Conservation (phyloP, 2,113 vertebrate genomes). For the Hemibagrus wyckioides region DNA sequence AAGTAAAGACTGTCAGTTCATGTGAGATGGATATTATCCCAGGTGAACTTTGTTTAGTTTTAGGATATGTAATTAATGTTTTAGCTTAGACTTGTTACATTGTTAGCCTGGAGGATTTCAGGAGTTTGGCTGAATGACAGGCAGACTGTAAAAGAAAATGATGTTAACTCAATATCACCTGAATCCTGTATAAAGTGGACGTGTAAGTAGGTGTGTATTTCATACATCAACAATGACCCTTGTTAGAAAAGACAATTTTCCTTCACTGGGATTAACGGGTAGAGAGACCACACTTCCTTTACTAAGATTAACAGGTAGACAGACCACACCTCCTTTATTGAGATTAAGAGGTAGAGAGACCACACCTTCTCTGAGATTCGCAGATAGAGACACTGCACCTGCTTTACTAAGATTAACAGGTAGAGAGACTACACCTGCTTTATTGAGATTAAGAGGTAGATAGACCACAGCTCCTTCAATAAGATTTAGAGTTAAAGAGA, state of each 20-base stretch:
- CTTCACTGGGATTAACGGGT: not conserved
- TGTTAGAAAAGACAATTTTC: not conserved
- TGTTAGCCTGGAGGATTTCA: not conserved
- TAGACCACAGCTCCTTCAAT: not conserved
- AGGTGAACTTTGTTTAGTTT: not conserved
- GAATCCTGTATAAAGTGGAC: not conserved
- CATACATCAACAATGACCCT: not conserved
- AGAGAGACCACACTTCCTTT: not conserved
- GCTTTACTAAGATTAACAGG: not conserved
- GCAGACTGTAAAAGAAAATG: not conserved
- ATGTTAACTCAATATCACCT: not conserved
- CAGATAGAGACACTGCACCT: not conserved
- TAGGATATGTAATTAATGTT: not conserved
- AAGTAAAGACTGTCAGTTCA: slow-evolving; percentile 16
- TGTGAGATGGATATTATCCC: not conserved
- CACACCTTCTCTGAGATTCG: not conserved
- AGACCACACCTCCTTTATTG: not conserved
- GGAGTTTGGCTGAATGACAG: not conserved
- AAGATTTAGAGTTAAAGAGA: not conserved
- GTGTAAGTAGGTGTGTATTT: not conserved
- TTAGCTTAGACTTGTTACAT: not conserved
- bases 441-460: not conserved
- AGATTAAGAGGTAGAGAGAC: not conserved
- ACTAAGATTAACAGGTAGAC: not conserved
- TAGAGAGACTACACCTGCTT: not conserved